Conservation (phyloP, 2,113 vertebrate species). For the Paramormyrops kingsleyae region DNA sequence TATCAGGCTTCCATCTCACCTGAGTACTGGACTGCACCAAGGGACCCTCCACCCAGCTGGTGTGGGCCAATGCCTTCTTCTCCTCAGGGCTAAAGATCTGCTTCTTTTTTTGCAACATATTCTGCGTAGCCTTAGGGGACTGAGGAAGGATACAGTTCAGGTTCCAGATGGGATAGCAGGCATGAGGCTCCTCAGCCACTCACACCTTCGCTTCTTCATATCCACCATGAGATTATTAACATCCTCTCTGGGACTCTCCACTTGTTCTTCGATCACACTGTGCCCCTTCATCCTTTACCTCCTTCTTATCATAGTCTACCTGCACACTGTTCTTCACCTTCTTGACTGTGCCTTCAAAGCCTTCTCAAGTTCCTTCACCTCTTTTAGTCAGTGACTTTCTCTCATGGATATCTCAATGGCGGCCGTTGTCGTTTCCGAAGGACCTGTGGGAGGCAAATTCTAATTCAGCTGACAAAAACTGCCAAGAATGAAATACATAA, state of each 20-base stretch:
- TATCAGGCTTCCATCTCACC: slow-evolving; percentile 67
- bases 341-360: not conserved
- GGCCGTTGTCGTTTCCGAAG: not conserved
- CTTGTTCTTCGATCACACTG: not conserved
- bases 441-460: not conserved
- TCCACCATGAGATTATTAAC: not conserved
- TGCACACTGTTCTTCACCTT: slow-evolving; percentile 24
- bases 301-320: slow-evolving; percentile 28
- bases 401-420: not conserved
- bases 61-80: slow-evolving; percentile 48
- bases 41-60: slow-evolving; percentile 60
- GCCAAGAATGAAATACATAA: not conserved
- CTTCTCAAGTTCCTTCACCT: not conserved
- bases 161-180: not conserved
- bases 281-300: not conserved
- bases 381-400: not conserved
- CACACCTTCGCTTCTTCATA: not conserved
- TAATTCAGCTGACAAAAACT: not conserved
- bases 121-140: not conserved
- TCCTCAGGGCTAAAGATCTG: slow-evolving; percentile 42
- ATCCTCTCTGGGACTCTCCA: not conserved
- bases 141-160: not conserved
- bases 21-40: slow-evolving; percentile 62
- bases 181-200: not conserved
- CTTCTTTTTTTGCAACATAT: slow-evolving; percentile 26